A percentile compares a stretch with the other conserved stretches of the same genome.
phyloP scores from a whole-genome alignment of 2,797 vertebrate genomes.

The Crenichthys baileyi region DNA sequence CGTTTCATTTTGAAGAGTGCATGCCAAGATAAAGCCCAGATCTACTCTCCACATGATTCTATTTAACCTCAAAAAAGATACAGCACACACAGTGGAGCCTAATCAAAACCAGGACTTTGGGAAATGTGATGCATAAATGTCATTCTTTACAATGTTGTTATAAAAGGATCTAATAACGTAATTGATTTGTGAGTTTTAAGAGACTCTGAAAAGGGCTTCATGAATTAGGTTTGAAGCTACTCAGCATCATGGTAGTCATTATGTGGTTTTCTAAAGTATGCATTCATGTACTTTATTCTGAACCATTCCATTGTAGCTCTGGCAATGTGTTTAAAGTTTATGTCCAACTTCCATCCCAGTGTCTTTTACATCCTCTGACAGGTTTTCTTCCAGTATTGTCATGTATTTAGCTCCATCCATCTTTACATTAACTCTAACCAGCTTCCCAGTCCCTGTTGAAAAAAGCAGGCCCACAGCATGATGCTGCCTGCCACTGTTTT shows the following conservation, averaged over 20 bases:
- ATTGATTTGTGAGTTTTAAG: slow-evolving; percentile 13
- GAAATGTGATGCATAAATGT: slow-evolving; percentile 2
- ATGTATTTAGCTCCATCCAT: background rate
- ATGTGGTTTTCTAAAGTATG: background rate
- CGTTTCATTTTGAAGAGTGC: slow-evolving; percentile 57
- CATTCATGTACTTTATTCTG: background rate
- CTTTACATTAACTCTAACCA: background rate
- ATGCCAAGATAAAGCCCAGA: slow-evolving; percentile 52
- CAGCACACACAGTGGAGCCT: slow-evolving; percentile 17
- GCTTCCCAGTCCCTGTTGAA: background rate
- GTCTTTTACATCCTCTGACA: background rate
- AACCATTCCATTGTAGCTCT: background rate
- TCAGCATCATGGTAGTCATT: background rate
- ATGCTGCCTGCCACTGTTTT: background rate
- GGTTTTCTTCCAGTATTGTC: background rate
- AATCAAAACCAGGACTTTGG: slow-evolving; percentile 28
- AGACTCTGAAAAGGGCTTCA: slow-evolving; percentile 4
- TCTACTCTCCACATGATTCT: slow-evolving; percentile 36
- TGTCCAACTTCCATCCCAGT: background rate
- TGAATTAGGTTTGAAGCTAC: background rate
- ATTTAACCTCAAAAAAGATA: slow-evolving; percentile 59
- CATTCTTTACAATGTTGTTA: background rate
- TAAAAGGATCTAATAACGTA: slow-evolving; percentile 12
- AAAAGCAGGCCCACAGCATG: background rate
- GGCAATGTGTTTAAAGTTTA: background rate